Evolutionary conservation across 2,888 invertebrate species (phyloP).

Genomic region (Lagria hirta): DNA sequence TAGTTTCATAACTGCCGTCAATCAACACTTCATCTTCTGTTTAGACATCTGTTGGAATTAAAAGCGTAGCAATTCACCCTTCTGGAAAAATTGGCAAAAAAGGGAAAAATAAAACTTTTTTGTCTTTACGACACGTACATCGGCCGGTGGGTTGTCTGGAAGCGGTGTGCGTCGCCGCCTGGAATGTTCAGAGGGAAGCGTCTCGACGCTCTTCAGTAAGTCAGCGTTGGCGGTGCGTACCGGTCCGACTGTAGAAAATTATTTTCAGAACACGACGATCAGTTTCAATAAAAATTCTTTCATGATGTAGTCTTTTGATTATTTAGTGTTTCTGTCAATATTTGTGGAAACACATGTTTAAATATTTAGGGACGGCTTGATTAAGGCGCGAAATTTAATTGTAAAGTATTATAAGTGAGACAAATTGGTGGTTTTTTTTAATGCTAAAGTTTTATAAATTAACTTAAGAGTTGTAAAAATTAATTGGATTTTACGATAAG

Average conservation of each 20-base stretch:
- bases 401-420: too few species aligned
- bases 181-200: conserved; percentile 33
- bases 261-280: conserved; percentile 1
- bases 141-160: conserved; percentile 18
- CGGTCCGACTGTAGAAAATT: conserved; percentile 31
- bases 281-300: conserved; percentile 1
- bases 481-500: conserved; percentile 5
- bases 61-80: conserved; percentile 4
- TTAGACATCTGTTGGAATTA: conserved; percentile 12
- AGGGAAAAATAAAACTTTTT: background rate
- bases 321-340: too few species aligned
- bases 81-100: background rate
- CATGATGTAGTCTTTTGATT: too few species aligned
- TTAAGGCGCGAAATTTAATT: too few species aligned
- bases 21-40: conserved; percentile 3
- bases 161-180: conserved; percentile 19
- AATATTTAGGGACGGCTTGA: too few species aligned
- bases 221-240: conserved; percentile 36
- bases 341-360: too few species aligned
- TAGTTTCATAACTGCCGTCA: too few species aligned
- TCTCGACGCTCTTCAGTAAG: conserved; percentile 43
- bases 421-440: too few species aligned
- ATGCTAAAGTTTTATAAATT: too few species aligned
- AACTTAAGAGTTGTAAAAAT: too few species aligned
- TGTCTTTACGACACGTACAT: background rate